Base-by-base conservation (phyloP, 2,113 vertebrate genomes). In the Scomber colias region DNA sequence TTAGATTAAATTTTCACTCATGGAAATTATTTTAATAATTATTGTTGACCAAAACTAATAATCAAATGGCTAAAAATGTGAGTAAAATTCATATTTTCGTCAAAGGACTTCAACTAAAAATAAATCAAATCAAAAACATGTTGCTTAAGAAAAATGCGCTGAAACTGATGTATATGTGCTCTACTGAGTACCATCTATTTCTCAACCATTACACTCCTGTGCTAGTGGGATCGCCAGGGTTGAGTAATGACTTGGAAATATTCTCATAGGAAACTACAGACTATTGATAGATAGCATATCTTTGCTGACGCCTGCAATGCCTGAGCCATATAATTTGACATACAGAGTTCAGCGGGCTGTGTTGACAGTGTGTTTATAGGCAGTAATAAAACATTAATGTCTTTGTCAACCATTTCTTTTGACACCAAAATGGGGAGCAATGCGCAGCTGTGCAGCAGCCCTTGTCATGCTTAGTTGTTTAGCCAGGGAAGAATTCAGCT, bases 401-500 rank as follows among this genome's bases (percentile, higher is more conserved):
- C 77, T 84, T 77, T 45, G 61, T 81, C 63, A 85, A 79, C 75
- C 68, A 63, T 82, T 85, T 75, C 24, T 56, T 86, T 64, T 67
- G 71, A 87, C 77, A 77, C 73, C 45, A 57, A 77, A 91, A 90
- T 84, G 55, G 7, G 54, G 68, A 80, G 76, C 53, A 51, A 48
- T 19, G 63, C 79, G n/a, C n/a, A n/a, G n/a, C 48, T 77, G 83
- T 89, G 82, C 68, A 81, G 87, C 88, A 75, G 68, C 78, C 63
- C 67, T 49, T 85, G 90, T 85, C 87, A 66, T 68, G 79, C 79
- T 83, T 71, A 77, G 75, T 90, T 90, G 78, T 91, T 92, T 87
- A 92, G 88, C 87, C 87, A 87, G 88, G 88, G 87, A 87, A 82
- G 48, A 87, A 89, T 90, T 90, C 86, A 74, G 77, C 85, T 80